Percentiles rank a stretch among this genome's conserved stretches.
Evolutionary conservation across 1,140 invertebrate genomes (phyloP).

Genomic region (Odontomachus brunneus): DNA sequence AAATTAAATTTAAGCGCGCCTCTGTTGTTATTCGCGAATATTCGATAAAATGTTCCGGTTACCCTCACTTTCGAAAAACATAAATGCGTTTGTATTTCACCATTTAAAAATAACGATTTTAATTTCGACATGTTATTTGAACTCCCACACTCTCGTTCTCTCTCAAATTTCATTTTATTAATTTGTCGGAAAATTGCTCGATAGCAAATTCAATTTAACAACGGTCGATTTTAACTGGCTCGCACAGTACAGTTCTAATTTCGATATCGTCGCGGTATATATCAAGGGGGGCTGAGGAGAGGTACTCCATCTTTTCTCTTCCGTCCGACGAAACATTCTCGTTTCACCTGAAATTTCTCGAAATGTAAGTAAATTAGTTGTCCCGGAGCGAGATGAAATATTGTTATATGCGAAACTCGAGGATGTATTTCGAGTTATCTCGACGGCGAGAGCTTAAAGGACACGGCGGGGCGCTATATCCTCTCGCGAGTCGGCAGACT

Average conservation of each 20-base stretch:
- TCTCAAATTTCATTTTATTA: not conserved
- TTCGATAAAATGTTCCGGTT: not conserved
- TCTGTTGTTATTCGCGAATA: not conserved
- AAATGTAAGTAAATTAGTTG: constrained; percentile 51
- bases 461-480: constrained; percentile 43
- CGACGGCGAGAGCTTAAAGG: constrained; percentile 30
- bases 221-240: not conserved
- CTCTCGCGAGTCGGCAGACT: constrained; percentile 36
- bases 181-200: not conserved
- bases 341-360: constrained; percentile 16
- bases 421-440: constrained; percentile 53
- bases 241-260: constrained; percentile 3
- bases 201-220: not conserved
- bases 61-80: not conserved
- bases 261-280: no score
- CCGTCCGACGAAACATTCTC: not conserved
- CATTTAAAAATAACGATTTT: not conserved
- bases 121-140: constrained; percentile 4
- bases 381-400: constrained; percentile 36
- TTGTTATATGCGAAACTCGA: constrained; percentile 46
- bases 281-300: no score
- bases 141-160: not conserved
- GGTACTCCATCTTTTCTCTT: not conserved
- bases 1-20: constrained; percentile 20
- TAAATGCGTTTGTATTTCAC: not conserved